Percentiles rank a stretch among this genome's conserved stretches.
These are phyloP conservation scores for Branchellion lobata DNA, from an alignment of 2,888 invertebrate genomes.

Conservation along the genomic window DNA sequence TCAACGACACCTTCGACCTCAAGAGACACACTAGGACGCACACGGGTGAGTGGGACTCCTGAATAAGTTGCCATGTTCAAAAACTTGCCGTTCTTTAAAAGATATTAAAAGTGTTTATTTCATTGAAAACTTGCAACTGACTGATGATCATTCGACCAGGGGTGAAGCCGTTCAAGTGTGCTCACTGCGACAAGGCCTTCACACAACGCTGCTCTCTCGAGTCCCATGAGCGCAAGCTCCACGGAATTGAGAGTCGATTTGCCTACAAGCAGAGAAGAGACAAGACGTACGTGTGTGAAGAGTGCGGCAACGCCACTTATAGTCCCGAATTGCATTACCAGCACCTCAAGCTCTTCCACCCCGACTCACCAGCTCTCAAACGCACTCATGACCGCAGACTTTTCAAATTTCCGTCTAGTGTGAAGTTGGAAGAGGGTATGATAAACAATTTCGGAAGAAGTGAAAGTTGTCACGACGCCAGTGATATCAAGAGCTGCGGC, in stretches of 20 bases:
- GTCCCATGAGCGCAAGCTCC: constrained; percentile 97
- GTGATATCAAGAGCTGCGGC: constrained; percentile 3
- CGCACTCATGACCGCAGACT: constrained; percentile 97
- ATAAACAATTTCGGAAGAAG: neutral
- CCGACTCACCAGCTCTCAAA: constrained; percentile 79
- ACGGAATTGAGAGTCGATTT: constrained; percentile 91
- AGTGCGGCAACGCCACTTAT: constrained; percentile 95
- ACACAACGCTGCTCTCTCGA: constrained; percentile 98
- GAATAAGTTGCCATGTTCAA: too few relatives aligned
- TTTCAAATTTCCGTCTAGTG: constrained; percentile 66
- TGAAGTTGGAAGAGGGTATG: neutral
- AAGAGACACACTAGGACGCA: constrained; percentile 98
- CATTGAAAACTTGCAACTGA: neutral
- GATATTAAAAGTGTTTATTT: neutral
- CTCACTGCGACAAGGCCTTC: constrained; percentile 95
- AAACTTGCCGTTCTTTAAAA: too few relatives aligned
- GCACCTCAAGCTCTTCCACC: constrained; percentile 75
- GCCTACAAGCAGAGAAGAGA: constrained; percentile 91
- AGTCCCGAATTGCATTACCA: constrained; percentile 93
- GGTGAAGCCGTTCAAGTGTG: constrained; percentile 96
- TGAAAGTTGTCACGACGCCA: neutral
- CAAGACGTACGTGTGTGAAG: constrained; percentile 92
- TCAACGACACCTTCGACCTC: constrained; percentile 98
- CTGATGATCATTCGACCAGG: constrained; percentile 64
- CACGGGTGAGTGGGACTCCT: constrained; percentile 76